These are phyloP conservation scores for Limnephilus auricula DNA, from an alignment of 2,888 invertebrate species.

Conservation along the genomic window DNA sequence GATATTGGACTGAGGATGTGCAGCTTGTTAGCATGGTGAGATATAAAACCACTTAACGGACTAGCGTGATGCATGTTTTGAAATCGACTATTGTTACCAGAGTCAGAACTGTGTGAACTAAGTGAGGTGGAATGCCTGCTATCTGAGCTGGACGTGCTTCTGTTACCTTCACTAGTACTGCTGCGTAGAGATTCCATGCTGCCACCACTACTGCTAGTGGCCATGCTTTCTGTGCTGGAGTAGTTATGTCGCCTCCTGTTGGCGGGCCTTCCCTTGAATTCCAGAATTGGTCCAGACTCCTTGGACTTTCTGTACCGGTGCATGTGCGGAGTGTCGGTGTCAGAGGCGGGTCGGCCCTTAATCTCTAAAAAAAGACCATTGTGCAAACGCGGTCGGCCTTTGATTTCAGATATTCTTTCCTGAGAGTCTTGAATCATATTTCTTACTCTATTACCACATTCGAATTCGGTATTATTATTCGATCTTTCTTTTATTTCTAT, in stretches of 20 bases:
- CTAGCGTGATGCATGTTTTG: constrained; percentile 79
- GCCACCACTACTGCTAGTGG: constrained; percentile 90
- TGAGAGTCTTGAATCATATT: constrained; percentile 78
- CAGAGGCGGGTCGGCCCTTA: constrained; percentile 83
- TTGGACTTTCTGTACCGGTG: constrained; percentile 78
- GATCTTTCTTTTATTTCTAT: constrained; percentile 79
- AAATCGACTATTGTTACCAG: constrained; percentile 80
- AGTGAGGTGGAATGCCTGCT: constrained; percentile 90
- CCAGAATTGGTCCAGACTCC: constrained; percentile 79
- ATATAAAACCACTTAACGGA: constrained; percentile 82
- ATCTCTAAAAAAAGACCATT: constrained; percentile 85
- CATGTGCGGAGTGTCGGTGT: constrained; percentile 77
- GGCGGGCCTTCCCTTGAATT: constrained; percentile 81
- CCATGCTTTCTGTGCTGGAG: constrained; percentile 92
- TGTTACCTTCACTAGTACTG: constrained; percentile 91
- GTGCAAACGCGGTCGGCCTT: constrained; percentile 84
- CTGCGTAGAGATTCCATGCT: constrained; percentile 93
- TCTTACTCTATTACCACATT: constrained; percentile 76
- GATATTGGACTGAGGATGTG: constrained; percentile 93
- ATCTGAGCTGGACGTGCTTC: constrained; percentile 91
- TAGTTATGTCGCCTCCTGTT: constrained; percentile 79
- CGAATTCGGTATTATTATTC: constrained; percentile 75
- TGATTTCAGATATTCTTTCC: constrained; percentile 80
- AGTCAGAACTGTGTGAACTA: constrained; percentile 92
- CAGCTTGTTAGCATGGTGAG: constrained; percentile 85